These are phyloP conservation scores for Acrocephalus arundinaceus DNA, from an alignment of 2,113 vertebrate genomes.

Conservation along the genomic window DNA sequence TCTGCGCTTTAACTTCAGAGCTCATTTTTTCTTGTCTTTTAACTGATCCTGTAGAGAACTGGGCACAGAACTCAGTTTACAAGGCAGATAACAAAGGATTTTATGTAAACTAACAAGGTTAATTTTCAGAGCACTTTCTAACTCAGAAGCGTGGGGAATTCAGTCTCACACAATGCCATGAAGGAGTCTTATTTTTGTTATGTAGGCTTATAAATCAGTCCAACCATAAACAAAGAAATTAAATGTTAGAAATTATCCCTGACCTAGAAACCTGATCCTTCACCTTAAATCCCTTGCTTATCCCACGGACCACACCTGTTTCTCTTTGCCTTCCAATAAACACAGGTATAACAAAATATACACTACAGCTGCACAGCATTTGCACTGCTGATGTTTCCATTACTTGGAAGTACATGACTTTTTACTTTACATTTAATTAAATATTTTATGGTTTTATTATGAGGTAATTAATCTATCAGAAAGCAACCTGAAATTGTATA, in stretches of 20 bases:
- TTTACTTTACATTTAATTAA: conserved; percentile 37
- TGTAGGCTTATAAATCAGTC: not conserved
- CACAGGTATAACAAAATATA: not conserved
- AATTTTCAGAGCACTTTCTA: not conserved
- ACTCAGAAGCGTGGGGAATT: not conserved
- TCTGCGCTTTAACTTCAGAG: not conserved
- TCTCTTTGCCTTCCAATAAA: not conserved
- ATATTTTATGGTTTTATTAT: conserved; percentile 5
- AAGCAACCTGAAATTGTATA: not conserved
- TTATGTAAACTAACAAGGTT: not conserved
- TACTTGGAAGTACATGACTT: not conserved
- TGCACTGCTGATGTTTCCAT: conserved; percentile 9
- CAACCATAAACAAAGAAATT: conserved; percentile 16
- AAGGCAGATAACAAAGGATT: not conserved
- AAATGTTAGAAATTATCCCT: not conserved
- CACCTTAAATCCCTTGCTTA: not conserved
- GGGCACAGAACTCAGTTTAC: not conserved
- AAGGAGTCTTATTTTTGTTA: not conserved
- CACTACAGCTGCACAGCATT: not conserved
- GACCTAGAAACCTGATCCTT: not conserved
- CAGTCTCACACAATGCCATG: not conserved
- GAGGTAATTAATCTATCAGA: conserved; percentile 24
- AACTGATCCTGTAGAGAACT: not conserved
- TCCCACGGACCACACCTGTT: not conserved
- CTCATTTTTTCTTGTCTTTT: not conserved